phyloP scores from a whole-genome alignment of 2,888 invertebrate genomes.

The Ophion obscuratus region DNA sequence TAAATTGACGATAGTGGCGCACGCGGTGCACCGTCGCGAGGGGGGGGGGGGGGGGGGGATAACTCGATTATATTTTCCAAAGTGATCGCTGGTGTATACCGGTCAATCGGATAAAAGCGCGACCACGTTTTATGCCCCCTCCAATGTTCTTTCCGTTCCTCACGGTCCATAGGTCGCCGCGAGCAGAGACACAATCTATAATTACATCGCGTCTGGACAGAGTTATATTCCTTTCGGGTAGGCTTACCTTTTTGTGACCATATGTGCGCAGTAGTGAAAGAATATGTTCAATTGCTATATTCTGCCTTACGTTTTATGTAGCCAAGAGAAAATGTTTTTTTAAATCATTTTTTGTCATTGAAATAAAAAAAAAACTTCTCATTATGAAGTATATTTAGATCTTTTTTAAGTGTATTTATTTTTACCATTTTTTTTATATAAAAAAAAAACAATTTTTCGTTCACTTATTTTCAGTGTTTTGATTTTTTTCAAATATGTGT shows the following conservation, averaged over 20 bases:
- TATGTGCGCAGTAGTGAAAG: conserved; percentile 28
- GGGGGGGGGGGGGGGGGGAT: conserved; percentile 33
- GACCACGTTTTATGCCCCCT: conserved; percentile 54
- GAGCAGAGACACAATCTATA: conserved; percentile 81
- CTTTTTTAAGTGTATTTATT: no score
- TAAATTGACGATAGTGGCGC: conserved; percentile 50
- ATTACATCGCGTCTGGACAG: conserved; percentile 77
- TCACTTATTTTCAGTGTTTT: no score
- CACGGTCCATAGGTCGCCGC: conserved; percentile 62
- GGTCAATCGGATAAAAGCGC: conserved; percentile 64
- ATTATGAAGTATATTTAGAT: no score
- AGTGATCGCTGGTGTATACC: conserved; percentile 29
- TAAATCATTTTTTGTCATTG: not conserved
- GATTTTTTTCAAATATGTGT: no score
- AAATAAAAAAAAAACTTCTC: no score
- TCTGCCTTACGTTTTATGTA: not conserved
- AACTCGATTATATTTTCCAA: conserved; percentile 59
- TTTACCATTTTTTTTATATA: no score
- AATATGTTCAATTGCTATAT: conserved; percentile 36
- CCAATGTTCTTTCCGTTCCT: conserved; percentile 38
- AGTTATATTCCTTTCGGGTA: conserved; percentile 55
- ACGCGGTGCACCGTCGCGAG: not conserved
- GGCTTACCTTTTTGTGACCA: not conserved
- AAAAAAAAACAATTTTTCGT: no score
- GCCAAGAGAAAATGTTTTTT: not conserved